These are phyloP conservation scores for Bergia sp. DNA, from an alignment of 92 coral and sea anemone genomes.

Conservation along the genomic window DNA sequence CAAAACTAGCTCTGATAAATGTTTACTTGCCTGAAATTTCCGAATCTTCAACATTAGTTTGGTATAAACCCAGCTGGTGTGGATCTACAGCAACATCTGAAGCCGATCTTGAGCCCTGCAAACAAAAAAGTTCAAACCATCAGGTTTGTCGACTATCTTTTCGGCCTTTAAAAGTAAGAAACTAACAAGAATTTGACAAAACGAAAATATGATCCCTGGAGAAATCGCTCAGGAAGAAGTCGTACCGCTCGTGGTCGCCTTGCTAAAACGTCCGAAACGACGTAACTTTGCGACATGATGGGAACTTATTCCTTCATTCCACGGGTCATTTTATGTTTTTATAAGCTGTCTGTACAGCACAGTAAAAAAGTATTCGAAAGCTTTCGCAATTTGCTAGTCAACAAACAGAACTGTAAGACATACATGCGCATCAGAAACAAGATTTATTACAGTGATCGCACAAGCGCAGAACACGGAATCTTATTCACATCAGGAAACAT, in stretches of 20 bases:
- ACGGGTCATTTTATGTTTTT: neutral
- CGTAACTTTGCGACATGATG: slow-evolving; percentile 18
- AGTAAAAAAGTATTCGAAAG: neutral
- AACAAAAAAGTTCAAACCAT: neutral
- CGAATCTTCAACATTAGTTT: slow-evolving; percentile 68
- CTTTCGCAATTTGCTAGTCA: slow-evolving; percentile 11
- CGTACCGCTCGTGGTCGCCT: slow-evolving; percentile 37
- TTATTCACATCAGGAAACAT: slow-evolving; percentile 1
- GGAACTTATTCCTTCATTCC: slow-evolving; percentile 2
- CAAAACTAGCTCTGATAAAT: neutral
- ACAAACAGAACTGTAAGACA: slow-evolving; percentile 12
- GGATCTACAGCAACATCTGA: slow-evolving; percentile 75
- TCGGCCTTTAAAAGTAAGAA: neutral
- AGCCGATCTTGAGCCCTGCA: slow-evolving; percentile 58
- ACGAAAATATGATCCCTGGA: neutral
- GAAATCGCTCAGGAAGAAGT: neutral
- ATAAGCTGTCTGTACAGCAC: neutral
- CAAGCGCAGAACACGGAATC: slow-evolving; percentile 24
- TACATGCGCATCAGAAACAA: neutral
- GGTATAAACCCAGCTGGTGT: slow-evolving; percentile 64
- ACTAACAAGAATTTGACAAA: neutral
- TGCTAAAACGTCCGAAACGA: slow-evolving; percentile 8
- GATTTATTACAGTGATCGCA: neutral
- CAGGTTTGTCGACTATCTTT: neutral
- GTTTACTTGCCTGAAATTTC: slow-evolving; percentile 76